Conservation (phyloP, 2,797 vertebrate species). For the Enteromius argenteus region DNA sequence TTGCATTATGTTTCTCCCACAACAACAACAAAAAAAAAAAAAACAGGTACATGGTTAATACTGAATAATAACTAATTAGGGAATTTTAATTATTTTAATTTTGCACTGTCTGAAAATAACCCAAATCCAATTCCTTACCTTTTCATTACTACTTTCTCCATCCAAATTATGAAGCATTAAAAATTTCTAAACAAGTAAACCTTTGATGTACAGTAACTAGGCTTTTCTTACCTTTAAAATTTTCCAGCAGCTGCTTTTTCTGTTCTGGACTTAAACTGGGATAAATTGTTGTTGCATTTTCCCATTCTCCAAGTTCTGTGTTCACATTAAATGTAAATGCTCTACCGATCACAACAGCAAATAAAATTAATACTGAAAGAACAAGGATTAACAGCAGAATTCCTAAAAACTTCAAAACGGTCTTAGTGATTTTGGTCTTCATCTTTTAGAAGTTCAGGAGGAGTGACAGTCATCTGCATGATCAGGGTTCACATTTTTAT, state of each 20-base stretch:
- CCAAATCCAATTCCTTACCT: background rate
- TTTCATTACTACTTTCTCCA: no score
- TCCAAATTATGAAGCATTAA: background rate
- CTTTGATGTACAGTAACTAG: background rate
- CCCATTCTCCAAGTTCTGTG: slow-evolving; percentile 33
- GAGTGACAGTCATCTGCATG: slow-evolving; percentile 2
- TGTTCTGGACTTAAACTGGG: slow-evolving; percentile 34
- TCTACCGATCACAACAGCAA: slow-evolving; percentile 35
- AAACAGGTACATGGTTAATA: background rate
- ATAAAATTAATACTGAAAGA: slow-evolving; percentile 26
- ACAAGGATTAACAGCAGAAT: slow-evolving; percentile 12
- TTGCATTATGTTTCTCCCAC: no score
- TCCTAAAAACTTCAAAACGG: background rate
- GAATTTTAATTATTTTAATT: background rate
- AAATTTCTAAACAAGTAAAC: background rate
- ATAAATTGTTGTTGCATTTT: slow-evolving; percentile 28
- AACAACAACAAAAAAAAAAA: no score
- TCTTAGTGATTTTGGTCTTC: slow-evolving; percentile 33
- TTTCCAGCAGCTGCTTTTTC: slow-evolving; percentile 29
- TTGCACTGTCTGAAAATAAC: background rate
- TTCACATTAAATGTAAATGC: slow-evolving; percentile 40
- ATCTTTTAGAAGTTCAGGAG: slow-evolving; percentile 10
- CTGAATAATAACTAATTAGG: background rate
- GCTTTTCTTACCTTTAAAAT: slow-evolving; percentile 37
- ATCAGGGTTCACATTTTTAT: slow-evolving; percentile 29